Evolutionary conservation across 2,888 invertebrate species (phyloP), one percentile per base, ranked within the genome.

Genomic region (Brassicogethes aeneus): DNA sequence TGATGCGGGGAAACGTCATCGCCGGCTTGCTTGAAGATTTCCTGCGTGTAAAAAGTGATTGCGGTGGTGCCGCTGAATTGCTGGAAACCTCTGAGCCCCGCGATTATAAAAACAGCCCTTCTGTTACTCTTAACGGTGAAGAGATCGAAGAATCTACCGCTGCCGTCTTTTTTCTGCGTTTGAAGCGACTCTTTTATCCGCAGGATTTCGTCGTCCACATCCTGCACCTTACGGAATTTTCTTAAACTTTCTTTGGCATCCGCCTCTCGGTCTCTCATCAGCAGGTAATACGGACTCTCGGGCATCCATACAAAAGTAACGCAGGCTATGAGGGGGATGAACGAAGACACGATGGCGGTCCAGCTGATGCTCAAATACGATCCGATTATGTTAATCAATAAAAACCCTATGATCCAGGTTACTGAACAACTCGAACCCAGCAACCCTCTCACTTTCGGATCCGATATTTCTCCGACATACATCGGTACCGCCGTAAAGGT

Each of bases 341-440:
- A 38, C 1, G 71, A 59, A 1, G 72, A 71, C 10, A 72, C 55
- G 2, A 71, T 51, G 10, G 77, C 76, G 13, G 77, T 57, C 13
- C 62, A 60, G 16, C 61, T 59, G 62, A 77, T 78, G 7, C 64
- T 61, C 2, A 72, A 54, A 41, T 65, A 68, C 35, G 53, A 54
- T 5, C 54, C 16, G 51, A 79, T 72, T 57, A 75, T 70, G 65
- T 77, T 79, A 47, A 78, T 75, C 53, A 75, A 63, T 55, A 79
- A 70, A 60, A 77, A 74, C 47, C 80, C 80, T 55, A 74, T 63
- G 35, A 72, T 71, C 50, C 75, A 70, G 3, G 56, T 72, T 47
- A 77, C 65, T 14, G 78, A 75, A 52, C 75, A 73, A 48, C 76
- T 73, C 15, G 77, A 75, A n/a, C 80, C 79, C 40, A 81, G 70